These are phyloP conservation scores for Colletes gigas DNA, from an alignment of 1,140 invertebrate species.

Conservation along the genomic window DNA sequence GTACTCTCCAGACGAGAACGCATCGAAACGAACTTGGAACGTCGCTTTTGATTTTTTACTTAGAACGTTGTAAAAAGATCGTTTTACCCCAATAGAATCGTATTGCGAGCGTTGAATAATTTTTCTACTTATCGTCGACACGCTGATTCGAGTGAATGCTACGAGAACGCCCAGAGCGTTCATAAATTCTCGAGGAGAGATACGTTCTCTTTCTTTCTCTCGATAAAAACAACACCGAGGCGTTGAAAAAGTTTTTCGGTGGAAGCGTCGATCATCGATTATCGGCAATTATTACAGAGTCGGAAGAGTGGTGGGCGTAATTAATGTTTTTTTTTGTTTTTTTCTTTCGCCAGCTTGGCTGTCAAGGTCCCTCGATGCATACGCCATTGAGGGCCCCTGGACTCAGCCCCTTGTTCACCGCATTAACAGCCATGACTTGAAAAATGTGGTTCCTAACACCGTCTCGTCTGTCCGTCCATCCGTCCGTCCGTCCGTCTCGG, in stretches of 20 bases:
- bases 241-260: slow-evolving; percentile 4
- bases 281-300: slow-evolving; percentile 39
- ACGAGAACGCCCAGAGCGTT: too few relatives aligned
- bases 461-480: slow-evolving; percentile 58
- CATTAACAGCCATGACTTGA: slow-evolving; percentile 79
- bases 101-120: too few relatives aligned
- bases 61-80: too few relatives aligned
- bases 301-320: slow-evolving; percentile 32
- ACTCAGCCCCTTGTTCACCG: slow-evolving; percentile 70
- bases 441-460: slow-evolving; percentile 78
- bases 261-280: slow-evolving; percentile 34
- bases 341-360: background rate
- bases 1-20: slow-evolving; percentile 2
- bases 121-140: too few relatives aligned
- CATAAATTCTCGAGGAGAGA: too few relatives aligned
- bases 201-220: background rate
- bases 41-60: too few relatives aligned
- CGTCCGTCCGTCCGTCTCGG: slow-evolving; percentile 47
- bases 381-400: slow-evolving; percentile 63
- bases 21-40: background rate
- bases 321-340: slow-evolving; percentile 58
- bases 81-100: too few relatives aligned
- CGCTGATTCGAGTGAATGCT: too few relatives aligned
- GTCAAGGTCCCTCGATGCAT: slow-evolving; percentile 59
- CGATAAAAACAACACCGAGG: background rate